Percentiles rank a stretch among this genome's conserved stretches.
Evolutionary conservation across 2,113 vertebrate species (phyloP).

Genomic region (Pycnonotus jocosus): DNA sequence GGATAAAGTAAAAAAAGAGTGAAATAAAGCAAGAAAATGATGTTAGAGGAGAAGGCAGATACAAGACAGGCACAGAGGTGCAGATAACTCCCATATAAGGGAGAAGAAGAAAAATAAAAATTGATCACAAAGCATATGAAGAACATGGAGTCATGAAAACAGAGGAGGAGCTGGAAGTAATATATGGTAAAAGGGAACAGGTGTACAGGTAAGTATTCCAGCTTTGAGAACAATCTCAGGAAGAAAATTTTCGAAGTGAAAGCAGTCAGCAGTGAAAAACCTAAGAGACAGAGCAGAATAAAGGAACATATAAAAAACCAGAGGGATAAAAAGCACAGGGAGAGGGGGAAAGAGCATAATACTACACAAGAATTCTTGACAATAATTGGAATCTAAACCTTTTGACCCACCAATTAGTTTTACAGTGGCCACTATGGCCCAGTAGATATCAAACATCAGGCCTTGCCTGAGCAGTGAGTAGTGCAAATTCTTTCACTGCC

Average conservation of each 20-base stretch:
- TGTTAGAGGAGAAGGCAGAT: neutral
- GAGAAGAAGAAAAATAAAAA: neutral
- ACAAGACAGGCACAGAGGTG: neutral
- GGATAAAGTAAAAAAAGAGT: neutral
- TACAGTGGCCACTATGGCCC: neutral
- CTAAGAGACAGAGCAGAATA: neutral
- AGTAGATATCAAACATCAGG: neutral
- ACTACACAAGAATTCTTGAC: neutral
- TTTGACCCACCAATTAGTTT: neutral
- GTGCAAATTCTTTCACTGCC: neutral
- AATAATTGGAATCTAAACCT: neutral
- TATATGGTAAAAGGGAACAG: accelerated
- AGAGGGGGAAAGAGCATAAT: neutral
- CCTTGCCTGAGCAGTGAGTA: neutral
- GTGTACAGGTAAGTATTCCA: neutral
- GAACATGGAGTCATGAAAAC: neutral
- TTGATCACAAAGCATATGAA: neutral
- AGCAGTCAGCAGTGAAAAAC: neutral
- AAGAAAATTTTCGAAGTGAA: neutral
- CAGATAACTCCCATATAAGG: neutral
- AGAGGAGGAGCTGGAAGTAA: neutral
- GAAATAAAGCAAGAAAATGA: neutral
- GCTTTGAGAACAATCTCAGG: neutral
- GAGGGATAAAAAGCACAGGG: neutral
- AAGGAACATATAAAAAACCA: neutral